phyloP scores from a whole-genome alignment of 2,797 vertebrate genomes.

The Characodon lateralis region DNA sequence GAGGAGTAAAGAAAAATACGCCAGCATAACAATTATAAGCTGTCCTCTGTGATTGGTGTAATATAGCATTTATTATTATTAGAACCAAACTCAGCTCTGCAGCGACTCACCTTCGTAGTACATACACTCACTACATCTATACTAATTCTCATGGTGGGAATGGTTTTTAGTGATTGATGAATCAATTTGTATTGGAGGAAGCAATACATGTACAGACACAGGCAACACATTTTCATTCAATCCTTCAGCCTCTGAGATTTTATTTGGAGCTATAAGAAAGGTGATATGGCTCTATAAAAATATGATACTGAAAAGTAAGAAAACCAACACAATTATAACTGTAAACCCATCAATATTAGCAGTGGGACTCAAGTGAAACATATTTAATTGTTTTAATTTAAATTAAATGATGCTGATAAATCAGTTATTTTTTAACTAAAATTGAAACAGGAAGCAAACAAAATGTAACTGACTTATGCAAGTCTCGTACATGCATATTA shows the following conservation, averaged over 20 bases:
- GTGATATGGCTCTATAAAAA: slow-evolving; percentile 17
- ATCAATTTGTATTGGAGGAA: slow-evolving; percentile 24
- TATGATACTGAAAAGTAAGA: slow-evolving; percentile 15
- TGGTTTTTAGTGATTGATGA: background rate
- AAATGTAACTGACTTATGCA: background rate
- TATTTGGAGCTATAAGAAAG: slow-evolving; percentile 26
- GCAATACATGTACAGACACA: slow-evolving; percentile 18
- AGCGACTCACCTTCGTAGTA: slow-evolving; percentile 18
- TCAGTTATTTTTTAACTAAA: slow-evolving; percentile 14
- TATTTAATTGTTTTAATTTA: background rate
- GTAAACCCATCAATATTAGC: background rate
- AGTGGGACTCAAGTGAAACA: slow-evolving; percentile 8
- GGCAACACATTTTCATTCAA: slow-evolving; percentile 7
- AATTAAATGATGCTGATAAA: background rate
- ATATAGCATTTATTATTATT: slow-evolving; percentile 9
- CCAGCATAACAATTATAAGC: slow-evolving; percentile 1
- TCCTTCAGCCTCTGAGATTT: slow-evolving; percentile 22
- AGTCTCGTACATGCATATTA: background rate
- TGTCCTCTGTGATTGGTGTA: slow-evolving; percentile 11
- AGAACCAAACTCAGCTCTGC: background rate
- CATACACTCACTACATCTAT: background rate
- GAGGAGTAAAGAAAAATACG: slow-evolving; percentile 4
- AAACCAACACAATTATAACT: background rate
- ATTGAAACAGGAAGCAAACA: background rate
- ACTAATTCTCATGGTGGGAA: background rate